phyloP scores from a whole-genome alignment of 1,140 invertebrate genomes.

The Drosophila kepulauana region DNA sequence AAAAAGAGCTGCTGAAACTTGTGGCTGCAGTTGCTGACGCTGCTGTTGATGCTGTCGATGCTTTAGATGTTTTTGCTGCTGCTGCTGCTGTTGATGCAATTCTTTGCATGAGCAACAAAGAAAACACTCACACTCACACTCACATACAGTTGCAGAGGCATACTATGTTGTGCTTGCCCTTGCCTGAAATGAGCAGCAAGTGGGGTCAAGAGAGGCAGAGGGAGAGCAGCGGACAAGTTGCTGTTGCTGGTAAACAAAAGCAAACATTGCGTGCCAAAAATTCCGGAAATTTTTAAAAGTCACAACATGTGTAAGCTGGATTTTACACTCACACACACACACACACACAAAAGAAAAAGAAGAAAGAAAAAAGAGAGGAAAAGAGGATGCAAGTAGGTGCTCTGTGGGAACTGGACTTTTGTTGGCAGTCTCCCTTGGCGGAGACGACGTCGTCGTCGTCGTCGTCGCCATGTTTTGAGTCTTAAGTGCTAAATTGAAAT shows the following conservation, averaged over 20 bases:
- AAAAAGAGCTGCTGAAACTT: slow-evolving; percentile 13
- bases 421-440: background rate
- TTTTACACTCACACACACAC: slow-evolving; percentile 55
- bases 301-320: slow-evolving; percentile 80
- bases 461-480: slow-evolving; percentile 41
- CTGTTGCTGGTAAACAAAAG: slow-evolving; percentile 69
- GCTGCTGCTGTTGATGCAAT: slow-evolving; percentile 17
- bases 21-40: slow-evolving; percentile 24
- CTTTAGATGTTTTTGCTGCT: background rate
- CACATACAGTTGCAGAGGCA: background rate
- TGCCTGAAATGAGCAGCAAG: slow-evolving; percentile 28
- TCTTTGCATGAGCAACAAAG: slow-evolving; percentile 36
- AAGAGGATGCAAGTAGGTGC: slow-evolving; percentile 23
- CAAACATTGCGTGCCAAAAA: slow-evolving; percentile 79
- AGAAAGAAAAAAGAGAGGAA: background rate
- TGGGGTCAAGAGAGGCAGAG: background rate
- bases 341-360: slow-evolving; percentile 7
- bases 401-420: background rate
- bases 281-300: slow-evolving; percentile 81
- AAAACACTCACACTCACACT: slow-evolving; percentile 15
- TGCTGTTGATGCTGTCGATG: background rate
- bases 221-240: slow-evolving; percentile 19
- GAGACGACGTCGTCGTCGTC: background rate
- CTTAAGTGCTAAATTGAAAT: slow-evolving; percentile 83
- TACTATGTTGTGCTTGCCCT: slow-evolving; percentile 1